These are phyloP conservation scores for Anser cygnoides DNA, from an alignment of 2,113 vertebrate species.

Conservation along the genomic window DNA sequence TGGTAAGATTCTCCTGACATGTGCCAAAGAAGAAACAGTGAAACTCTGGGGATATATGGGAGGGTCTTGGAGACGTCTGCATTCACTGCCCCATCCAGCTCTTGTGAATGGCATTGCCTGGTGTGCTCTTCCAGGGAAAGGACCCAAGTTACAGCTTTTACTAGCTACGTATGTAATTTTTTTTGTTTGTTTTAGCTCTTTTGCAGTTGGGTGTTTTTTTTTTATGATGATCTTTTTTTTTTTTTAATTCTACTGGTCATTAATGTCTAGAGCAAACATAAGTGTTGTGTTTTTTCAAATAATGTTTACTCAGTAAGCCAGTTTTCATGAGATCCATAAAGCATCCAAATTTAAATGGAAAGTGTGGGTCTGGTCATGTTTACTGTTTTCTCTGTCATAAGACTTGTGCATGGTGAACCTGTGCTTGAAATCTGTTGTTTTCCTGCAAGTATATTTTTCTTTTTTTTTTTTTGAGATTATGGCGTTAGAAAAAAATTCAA, in stretches of 20 bases:
- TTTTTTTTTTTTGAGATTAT: neutral
- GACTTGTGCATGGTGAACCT: neutral
- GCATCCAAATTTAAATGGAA: neutral
- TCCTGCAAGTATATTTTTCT: neutral
- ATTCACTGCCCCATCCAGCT: constrained; percentile 85
- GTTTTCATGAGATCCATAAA: neutral
- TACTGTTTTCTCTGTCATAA: neutral
- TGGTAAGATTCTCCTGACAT: constrained; percentile 89
- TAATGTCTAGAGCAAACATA: neutral
- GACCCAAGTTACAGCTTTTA: constrained; percentile 83
- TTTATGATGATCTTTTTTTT: too few relatives aligned
- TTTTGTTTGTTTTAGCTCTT: neutral
- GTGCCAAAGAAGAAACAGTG: constrained; percentile 94
- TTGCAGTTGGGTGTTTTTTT: too few relatives aligned
- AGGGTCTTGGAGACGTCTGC: constrained; percentile 84
- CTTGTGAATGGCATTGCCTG: constrained; percentile 88
- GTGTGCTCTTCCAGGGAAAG: constrained; percentile 85
- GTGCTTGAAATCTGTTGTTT: neutral
- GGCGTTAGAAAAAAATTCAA: neutral
- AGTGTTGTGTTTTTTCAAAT: neutral
- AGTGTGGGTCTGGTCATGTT: neutral
- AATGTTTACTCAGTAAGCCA: neutral
- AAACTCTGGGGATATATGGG: constrained; percentile 87
- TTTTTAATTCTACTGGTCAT: neutral
- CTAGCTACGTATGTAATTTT: constrained; percentile 86